phyloP scores from a whole-genome alignment of 2,797 vertebrate species.

The Denticeps clupeoides region DNA sequence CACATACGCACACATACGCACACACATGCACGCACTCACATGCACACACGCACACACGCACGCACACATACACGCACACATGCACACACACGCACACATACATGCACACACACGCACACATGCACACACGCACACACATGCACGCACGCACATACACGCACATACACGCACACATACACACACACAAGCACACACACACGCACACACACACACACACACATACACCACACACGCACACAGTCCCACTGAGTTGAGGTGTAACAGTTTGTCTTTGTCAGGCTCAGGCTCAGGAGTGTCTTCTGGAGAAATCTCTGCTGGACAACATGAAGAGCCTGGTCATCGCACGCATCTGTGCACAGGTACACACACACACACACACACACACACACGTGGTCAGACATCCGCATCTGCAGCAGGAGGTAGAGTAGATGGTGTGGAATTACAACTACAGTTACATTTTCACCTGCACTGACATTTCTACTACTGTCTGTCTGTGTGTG shows the following conservation, averaged over 20 bases:
- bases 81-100: too few species aligned
- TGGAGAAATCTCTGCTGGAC: slow-evolving; percentile 79
- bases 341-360: slow-evolving; percentile 73
- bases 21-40: background rate
- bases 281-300: slow-evolving; percentile 74
- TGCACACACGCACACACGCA: background rate
- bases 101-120: too few species aligned
- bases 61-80: background rate
- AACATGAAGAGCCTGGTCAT: slow-evolving; percentile 74
- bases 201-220: background rate
- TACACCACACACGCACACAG: background rate
- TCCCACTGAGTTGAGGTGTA: too few species aligned
- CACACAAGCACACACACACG: background rate
- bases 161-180: too few species aligned
- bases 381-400: too few species aligned
- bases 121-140: background rate
- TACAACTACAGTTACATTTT: too few species aligned
- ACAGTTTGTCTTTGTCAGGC: slow-evolving; percentile 46
- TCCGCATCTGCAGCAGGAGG: too few species aligned
- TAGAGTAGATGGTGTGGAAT: too few species aligned
- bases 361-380: slow-evolving; percentile 21
- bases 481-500: background rate
- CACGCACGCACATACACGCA: background rate
- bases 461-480: too few species aligned
- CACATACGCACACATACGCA: too few species aligned